Conservation (phyloP, 2,797 vertebrate genomes). For the Schizopygopsis pylzovi region DNA sequence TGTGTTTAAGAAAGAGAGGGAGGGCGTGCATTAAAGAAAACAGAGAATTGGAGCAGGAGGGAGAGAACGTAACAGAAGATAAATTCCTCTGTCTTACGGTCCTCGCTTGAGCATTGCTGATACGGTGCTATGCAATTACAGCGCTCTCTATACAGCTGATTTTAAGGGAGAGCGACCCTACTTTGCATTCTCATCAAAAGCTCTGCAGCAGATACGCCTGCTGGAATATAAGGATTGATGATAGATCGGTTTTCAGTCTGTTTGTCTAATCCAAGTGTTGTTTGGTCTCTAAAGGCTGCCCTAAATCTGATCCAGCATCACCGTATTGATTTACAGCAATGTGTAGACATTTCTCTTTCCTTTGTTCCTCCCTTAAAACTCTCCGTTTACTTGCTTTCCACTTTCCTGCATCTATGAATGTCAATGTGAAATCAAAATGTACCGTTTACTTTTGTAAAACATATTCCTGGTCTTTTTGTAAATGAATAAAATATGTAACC, state of each 20-base stretch:
- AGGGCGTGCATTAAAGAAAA: constrained; percentile 19
- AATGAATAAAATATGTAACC: not conserved
- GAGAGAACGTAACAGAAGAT: constrained; percentile 48
- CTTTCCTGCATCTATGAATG: not conserved
- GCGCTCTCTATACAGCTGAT: constrained; percentile 40
- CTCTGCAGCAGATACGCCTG: constrained; percentile 16
- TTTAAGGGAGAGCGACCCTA: constrained; percentile 23
- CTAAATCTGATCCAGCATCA: constrained; percentile 32
- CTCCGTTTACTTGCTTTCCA: constrained; percentile 23
- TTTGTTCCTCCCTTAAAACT: constrained; percentile 10
- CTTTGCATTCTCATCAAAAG: constrained; percentile 36
- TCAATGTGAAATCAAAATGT: not conserved
- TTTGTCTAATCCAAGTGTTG: constrained; percentile 37
- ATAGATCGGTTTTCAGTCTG: constrained; percentile 37
- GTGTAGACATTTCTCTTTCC: constrained; percentile 24
- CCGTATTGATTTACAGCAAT: constrained; percentile 39
- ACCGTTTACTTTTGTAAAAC: not conserved
- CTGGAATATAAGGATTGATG: constrained; percentile 49
- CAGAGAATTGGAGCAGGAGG: constrained; percentile 11
- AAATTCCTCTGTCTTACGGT: constrained; percentile 34
- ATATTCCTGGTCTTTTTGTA: not conserved
- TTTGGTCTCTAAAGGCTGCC: constrained; percentile 44
- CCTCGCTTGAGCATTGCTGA: constrained; percentile 28
- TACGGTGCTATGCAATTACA: constrained; percentile 38
- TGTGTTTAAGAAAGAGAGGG: constrained; percentile 38